Base-by-base conservation (phyloP, 1,140 invertebrate genomes). In the Ceratina japonica region DNA sequence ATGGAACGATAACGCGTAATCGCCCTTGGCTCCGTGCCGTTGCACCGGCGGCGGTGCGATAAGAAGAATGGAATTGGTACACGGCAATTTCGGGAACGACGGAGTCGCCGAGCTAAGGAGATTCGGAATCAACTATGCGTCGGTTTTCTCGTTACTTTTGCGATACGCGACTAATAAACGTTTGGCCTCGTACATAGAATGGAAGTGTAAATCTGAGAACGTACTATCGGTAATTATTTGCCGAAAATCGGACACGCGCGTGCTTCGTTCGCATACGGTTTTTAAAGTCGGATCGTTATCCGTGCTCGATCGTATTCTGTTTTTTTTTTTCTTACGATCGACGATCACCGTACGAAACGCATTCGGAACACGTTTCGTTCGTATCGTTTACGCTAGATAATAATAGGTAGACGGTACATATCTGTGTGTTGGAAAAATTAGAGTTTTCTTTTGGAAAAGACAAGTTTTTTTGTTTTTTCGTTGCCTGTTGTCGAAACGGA, bases 401-500 rank as follows among this genome's bases (percentile, higher is more conserved):
- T 72, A 79, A 64, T 65, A 31, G 37, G 52, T 71, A 31, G 51
- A 44, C 10, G 37, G 37, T 44, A 44, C 37, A 10, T 44, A 44
- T 44, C 5, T 44, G 37, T 44, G 37, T 44, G 10, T 8, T 44
- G 37, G 37, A 44, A 37, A 56, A 74, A 58, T 37, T 65, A 65
- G 4, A 74, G 70, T 64, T 72, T 74, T 52, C 49, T 52, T 24
- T 81, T 64, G 72, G 22, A 83, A 73, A 82, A 81, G 72, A 81
- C 71, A 78, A 80, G 80, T 72, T 44, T 44, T 44, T 7, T 80
- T 81, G 70, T 69, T 72, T 84, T 85, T 87, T 87, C 86, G 85
- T 87, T 86, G 85, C 83, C 80, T 83, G 71, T 77, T 72, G 78
- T 44, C 54, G 70, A 65, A 80, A 83, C 63, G 62, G 83, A 80